These are phyloP conservation scores for Theristicus caerulescens DNA, from an alignment of 2,113 vertebrate species.

Conservation along the genomic window DNA sequence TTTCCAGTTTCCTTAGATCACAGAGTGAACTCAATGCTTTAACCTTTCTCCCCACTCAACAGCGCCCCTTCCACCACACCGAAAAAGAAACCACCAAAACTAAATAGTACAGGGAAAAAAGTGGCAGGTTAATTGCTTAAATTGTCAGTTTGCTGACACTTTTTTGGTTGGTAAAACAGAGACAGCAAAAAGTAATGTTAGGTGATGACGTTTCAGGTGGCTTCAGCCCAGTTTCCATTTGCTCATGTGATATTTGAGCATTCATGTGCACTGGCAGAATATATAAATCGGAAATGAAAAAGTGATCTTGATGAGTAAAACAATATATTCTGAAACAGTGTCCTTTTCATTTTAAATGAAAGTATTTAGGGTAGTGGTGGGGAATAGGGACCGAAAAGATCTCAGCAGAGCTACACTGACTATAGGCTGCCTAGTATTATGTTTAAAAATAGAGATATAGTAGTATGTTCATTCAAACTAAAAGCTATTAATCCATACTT, in stretches of 20 bases:
- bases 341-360: not conserved
- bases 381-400: not conserved
- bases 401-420: not conserved
- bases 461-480: not conserved
- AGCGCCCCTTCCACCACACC: not conserved
- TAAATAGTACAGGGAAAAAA: not conserved
- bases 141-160: not conserved
- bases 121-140: not conserved
- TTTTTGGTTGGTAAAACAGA: not conserved
- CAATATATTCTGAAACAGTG: not conserved
- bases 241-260: not conserved
- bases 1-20: not conserved
- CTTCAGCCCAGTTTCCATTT: not conserved
- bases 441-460: not conserved
- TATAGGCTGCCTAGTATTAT: not conserved
- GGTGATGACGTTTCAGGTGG: not conserved
- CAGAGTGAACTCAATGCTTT: not conserved
- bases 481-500: not conserved
- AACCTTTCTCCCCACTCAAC: not conserved
- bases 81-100: not conserved
- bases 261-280: not conserved
- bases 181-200: not conserved
- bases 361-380: not conserved
- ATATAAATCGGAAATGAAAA: not conserved
- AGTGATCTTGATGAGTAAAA: not conserved